Percentiles rank a stretch among this genome's conserved stretches.
Conservation (phyloP, 2,797 vertebrate species). For the Phaenicophaeus curvirostris region DNA sequence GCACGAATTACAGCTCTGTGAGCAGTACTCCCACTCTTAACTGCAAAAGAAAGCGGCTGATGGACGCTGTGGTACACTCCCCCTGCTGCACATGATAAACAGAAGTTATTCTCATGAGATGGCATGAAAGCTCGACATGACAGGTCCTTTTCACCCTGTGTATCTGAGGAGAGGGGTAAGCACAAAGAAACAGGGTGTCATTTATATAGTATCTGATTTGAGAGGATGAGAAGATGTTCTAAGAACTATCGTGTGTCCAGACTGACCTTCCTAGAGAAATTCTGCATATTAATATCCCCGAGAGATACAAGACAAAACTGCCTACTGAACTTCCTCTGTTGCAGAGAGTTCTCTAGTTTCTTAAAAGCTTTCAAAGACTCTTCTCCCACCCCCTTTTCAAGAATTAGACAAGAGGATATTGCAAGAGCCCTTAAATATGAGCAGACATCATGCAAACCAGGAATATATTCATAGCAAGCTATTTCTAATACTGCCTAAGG, state of each 20-base stretch:
- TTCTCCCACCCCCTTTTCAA: not conserved
- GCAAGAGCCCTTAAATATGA: conserved; percentile 30
- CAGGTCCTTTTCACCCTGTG: not conserved
- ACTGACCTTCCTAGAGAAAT: not conserved
- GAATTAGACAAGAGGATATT: not conserved
- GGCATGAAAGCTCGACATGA: not conserved
- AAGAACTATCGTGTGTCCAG: not conserved
- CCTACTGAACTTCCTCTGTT: not conserved
- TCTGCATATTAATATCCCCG: not conserved
- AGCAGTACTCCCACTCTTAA: not conserved
- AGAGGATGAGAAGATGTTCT: not conserved
- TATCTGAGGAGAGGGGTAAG: not conserved
- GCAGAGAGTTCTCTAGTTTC: not conserved
- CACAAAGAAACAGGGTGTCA: not conserved
- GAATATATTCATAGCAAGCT: conserved; percentile 41
- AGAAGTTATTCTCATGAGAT: not conserved
- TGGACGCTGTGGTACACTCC: not conserved
- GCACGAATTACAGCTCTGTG: not conserved
- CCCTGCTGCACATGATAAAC: not conserved
- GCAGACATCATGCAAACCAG: conserved; percentile 30
- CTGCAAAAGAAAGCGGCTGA: not conserved
- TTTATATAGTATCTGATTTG: not conserved
- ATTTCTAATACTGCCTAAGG: conserved; percentile 64
- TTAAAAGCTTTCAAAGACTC: not conserved
- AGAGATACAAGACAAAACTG: not conserved